Conservation (phyloP, 2,113 vertebrate species). For the Cairina moschata region DNA sequence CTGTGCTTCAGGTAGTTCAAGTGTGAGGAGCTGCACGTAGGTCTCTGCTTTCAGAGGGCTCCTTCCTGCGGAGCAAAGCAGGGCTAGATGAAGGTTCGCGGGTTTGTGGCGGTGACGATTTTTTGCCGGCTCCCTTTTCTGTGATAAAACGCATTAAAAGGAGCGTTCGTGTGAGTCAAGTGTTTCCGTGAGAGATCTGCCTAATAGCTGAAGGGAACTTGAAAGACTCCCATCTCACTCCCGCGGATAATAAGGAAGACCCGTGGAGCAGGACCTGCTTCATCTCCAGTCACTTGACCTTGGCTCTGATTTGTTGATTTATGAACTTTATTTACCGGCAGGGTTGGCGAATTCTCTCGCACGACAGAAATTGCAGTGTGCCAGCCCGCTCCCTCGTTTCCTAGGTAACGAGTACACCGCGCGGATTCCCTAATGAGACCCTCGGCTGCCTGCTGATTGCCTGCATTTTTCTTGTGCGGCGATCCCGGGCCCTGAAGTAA, state of each 20-base stretch:
- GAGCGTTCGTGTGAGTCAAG: neutral
- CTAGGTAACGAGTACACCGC: constrained; percentile 55
- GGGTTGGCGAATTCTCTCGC: constrained; percentile 67
- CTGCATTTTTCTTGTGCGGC: constrained; percentile 67
- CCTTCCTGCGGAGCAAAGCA: neutral
- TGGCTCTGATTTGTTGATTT: constrained; percentile 67
- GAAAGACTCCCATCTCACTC: neutral
- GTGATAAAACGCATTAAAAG: constrained; percentile 52
- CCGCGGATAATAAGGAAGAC: neutral
- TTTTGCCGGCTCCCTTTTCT: constrained; percentile 60
- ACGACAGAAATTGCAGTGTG: constrained; percentile 67
- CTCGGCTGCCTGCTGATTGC: constrained; percentile 63
- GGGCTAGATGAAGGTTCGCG: constrained; percentile 36
- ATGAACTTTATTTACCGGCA: constrained; percentile 65
- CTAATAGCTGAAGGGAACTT: neutral
- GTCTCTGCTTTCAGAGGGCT: constrained; percentile 45
- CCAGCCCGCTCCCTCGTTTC: constrained; percentile 64
- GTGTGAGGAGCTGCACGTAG: constrained; percentile 58
- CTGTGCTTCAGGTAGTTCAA: constrained; percentile 65
- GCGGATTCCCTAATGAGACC: constrained; percentile 68
- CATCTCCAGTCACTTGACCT: constrained; percentile 53
- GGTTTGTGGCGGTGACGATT: neutral
- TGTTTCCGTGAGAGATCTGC: constrained; percentile 11
- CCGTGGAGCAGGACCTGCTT: neutral
- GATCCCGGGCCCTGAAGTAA: constrained; percentile 63